Base-by-base conservation (phyloP, 2,888 invertebrate genomes). In the Zygogramma bicolorata region DNA sequence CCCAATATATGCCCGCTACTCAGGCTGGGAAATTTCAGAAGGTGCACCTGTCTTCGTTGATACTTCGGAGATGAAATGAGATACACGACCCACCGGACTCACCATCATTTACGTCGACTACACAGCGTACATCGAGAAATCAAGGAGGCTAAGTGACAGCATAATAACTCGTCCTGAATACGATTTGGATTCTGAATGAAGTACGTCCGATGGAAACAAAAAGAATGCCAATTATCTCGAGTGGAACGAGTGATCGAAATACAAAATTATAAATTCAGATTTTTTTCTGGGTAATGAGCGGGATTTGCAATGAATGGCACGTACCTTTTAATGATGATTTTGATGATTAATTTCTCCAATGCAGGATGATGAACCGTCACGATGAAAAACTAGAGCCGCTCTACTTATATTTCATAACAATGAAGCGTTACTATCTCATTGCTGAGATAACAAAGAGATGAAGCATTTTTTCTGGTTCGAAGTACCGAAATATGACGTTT, bases 71-170 rank as follows among this genome's bases (percentile, higher is more conserved):
- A 53, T 27, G 15, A 46, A 46, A 53, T 53, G 53, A 53, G 53
- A 8, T 53, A 53, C n/a, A n/a, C 25, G 53, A 27, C 53, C 53
- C 25, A 53, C 53, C 53, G 13, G 25, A 7, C 15, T 53, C 27
- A 27, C 27, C 13, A 25, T 53, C 53, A 53, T 53, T 53, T 53
- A 22, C 25, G 25, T 53, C 27, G 15, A 53, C 27, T 53, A 0
- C 15, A 27, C 6, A 25, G n/a, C 27, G 25, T 53, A 13, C 53
- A 53, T 62, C 62, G 42, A 25, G 25, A 42, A 40, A 42, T 62
- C 62, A 62, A 42, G 62, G 27, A 25, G 25, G 2, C n/a, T 62
- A 62, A 62, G 40, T 62, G 62, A 62, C 62, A 62, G 42, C 29
- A 62, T 25, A 62, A 62, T 62, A 62, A 62, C 62, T 42, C 27